Base-by-base conservation (phyloP, 2,888 invertebrate species). In the Mellilla xanthometata region DNA sequence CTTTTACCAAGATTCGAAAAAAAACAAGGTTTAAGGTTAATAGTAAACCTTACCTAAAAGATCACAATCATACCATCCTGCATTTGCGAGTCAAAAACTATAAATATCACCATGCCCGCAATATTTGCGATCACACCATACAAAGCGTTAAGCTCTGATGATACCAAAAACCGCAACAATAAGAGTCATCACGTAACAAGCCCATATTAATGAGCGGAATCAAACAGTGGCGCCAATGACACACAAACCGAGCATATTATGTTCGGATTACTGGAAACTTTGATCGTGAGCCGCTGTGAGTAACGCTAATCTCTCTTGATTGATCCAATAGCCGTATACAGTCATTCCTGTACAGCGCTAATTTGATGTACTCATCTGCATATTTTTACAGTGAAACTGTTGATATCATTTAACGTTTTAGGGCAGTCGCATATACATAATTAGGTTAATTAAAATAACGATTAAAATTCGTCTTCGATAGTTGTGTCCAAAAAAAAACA, bases 161-260 rank as follows among this genome's bases (percentile, higher is more conserved):
- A 32, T 28, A 39, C 22, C 15, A 40, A 56, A 54, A 65, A 62
- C 65, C 60, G 51, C 63, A 63, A 66, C 52, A 62, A 62, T 57
- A 49, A 39, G 35, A 56, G 56, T 65, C 56, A 58, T 68, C 65
- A 58, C 48, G 47, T 57, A 60, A 54, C 57, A 53, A 67, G 71
- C 36, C 47, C 72, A 70, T 76, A 83, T 76, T 76, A 79, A 82
- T 81, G 75, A 70, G 63, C 69, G 56, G 60, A 72, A 76, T 77
- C 72, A 74, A 76, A 63, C 58, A 55, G 54, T 59, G 77, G 79
- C 83, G 82, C 83, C 82, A 65, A 56, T 81, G 81, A 78, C 80
- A 75, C 77, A 65, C 58, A 53, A 60, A 58, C 54, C 49, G 53
- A 55, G 53, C 52, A 64, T 65, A 65, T 70, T 67, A 62, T 62